phyloP scores from a whole-genome alignment of 2,888 invertebrate genomes.

The Plusia festucae region DNA sequence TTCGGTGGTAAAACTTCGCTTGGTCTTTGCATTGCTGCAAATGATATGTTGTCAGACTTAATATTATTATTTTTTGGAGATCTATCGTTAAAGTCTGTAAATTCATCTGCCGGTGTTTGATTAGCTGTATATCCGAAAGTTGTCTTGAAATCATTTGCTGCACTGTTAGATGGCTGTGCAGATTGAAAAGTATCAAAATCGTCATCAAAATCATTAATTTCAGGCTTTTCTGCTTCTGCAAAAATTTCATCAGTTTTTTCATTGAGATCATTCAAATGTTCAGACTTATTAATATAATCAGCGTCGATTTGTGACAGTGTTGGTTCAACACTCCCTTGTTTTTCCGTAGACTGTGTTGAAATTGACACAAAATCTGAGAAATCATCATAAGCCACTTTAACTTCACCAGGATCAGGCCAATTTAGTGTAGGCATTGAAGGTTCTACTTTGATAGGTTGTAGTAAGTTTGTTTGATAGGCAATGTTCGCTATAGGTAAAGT shows the following conservation, averaged over 20 bases:
- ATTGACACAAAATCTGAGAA: constrained; percentile 82
- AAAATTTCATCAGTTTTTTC: constrained; percentile 33
- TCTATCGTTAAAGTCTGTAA: constrained; percentile 60
- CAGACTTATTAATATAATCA: constrained; percentile 13
- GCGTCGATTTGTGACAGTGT: constrained; percentile 18
- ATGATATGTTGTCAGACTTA: constrained; percentile 74
- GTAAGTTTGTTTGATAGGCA: constrained; percentile 73
- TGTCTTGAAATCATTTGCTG: constrained; percentile 48
- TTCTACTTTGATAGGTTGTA: constrained; percentile 84
- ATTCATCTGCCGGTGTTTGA: constrained; percentile 57
- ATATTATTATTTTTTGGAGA: constrained; percentile 62
- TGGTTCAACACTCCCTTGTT: constrained; percentile 21
- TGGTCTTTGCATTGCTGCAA: constrained; percentile 58
- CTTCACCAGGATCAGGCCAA: constrained; percentile 87
- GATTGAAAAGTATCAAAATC: constrained; percentile 86
- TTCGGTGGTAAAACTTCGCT: constrained; percentile 63
- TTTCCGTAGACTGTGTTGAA: constrained; percentile 66
- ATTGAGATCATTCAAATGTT: constrained; percentile 29
- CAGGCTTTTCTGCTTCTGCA: constrained; percentile 36
- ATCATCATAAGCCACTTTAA: constrained; percentile 83
- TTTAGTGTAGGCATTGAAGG: constrained; percentile 82
- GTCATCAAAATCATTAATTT: constrained; percentile 69
- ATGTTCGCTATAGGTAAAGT: constrained; percentile 57
- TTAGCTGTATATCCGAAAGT: constrained; percentile 47
- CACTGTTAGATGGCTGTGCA: constrained; percentile 69